These are phyloP conservation scores for Acronicta leporina DNA, from an alignment of 2,888 invertebrate species.

Conservation along the genomic window DNA sequence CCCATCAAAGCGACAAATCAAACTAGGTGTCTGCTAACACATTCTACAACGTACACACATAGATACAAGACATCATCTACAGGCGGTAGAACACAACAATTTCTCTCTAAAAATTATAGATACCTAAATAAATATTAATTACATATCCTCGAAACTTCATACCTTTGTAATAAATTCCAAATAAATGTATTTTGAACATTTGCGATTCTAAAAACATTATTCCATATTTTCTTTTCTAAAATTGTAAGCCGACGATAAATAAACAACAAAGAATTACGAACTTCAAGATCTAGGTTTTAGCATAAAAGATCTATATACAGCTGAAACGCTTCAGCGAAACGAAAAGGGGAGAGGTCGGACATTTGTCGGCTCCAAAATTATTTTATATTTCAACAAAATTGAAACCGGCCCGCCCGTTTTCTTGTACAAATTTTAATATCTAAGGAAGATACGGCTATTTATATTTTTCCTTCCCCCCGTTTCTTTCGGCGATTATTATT, in stretches of 20 bases:
- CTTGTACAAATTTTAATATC: conserved; percentile 88
- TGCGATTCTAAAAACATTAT: too few species aligned
- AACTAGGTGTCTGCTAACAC: too few species aligned
- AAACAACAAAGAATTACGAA: conserved; percentile 36
- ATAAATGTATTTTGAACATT: too few species aligned
- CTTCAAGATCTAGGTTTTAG: conserved; percentile 23
- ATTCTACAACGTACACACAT: too few species aligned
- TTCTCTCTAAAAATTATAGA: too few species aligned
- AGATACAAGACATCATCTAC: too few species aligned
- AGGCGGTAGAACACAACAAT: too few species aligned
- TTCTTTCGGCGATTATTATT: conserved; percentile 89
- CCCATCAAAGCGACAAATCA: too few species aligned
- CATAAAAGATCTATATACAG: conserved; percentile 37
- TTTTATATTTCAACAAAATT: conserved; percentile 85
- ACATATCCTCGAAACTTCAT: too few species aligned
- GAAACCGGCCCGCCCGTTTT: conserved; percentile 72
- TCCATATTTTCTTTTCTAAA: conserved; percentile 5
- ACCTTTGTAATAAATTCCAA: too few species aligned
- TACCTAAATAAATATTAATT: too few species aligned
- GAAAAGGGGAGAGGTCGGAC: conserved; percentile 49
- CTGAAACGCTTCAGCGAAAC: conserved; percentile 46
- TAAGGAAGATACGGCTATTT: conserved; percentile 85
- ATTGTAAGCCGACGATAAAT: conserved; percentile 23
- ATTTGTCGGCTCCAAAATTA: conserved; percentile 68
- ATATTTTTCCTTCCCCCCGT: conserved; percentile 86